These are phyloP conservation scores for Drosophila basisetae DNA, from an alignment of 2,888 invertebrate genomes.

Conservation along the genomic window DNA sequence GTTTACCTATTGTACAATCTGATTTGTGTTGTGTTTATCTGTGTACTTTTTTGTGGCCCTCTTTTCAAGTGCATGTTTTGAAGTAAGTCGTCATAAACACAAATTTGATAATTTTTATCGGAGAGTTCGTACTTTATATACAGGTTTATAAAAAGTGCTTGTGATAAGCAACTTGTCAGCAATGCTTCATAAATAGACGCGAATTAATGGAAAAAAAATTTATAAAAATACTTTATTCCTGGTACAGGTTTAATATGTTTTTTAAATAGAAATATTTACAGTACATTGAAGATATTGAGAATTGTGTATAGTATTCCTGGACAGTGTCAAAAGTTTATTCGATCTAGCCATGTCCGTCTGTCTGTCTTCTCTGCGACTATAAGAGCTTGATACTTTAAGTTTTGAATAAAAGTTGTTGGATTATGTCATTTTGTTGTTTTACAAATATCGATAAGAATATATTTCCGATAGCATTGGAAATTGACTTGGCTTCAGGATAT, in stretches of 20 bases:
- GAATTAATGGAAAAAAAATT: not conserved
- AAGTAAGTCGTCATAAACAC: conserved; percentile 44
- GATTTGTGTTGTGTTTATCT: conserved; percentile 36
- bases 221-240: not conserved
- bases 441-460: not conserved
- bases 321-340: too few relatives aligned
- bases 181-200: not conserved
- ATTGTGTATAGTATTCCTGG: not conserved
- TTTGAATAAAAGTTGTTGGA: too few relatives aligned
- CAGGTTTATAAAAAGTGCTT: not conserved
- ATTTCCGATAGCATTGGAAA: not conserved
- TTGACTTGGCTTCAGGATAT: not conserved
- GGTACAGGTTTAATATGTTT: not conserved
- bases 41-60: conserved; percentile 9
- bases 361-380: too few relatives aligned
- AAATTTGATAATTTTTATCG: conserved; percentile 37
- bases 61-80: conserved; percentile 57
- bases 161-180: conserved; percentile 24
- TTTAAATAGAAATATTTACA: not conserved
- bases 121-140: not conserved
- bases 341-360: too few relatives aligned
- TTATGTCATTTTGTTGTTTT: not conserved
- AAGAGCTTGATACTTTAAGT: too few relatives aligned
- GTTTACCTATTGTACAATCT: conserved; percentile 20
- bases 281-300: not conserved